A percentile compares a stretch with the other conserved stretches of the same genome.
phyloP scores from a whole-genome alignment of 35 echinoderm and acorn worm species.

The Chiridota heheva region DNA sequence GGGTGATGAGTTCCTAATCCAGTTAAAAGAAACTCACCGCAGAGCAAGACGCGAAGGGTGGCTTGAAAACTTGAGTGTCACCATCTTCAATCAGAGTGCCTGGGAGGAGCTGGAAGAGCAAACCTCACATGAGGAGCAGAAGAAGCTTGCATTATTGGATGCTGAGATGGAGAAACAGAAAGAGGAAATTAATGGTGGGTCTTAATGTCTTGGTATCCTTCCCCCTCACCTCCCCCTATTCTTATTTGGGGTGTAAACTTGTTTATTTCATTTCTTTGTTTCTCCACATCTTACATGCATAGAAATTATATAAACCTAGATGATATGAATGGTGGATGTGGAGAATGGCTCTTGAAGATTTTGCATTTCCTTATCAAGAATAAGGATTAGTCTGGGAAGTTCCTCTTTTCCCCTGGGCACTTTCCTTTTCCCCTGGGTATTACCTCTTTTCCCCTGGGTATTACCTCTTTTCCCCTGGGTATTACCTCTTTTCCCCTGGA shows the following conservation, averaged over 20 bases:
- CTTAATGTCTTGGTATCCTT: not conserved
- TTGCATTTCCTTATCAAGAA: too few species aligned
- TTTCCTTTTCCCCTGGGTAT: too few species aligned
- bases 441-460: too few species aligned
- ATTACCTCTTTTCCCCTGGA: too few species aligned
- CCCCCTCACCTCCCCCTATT: not conserved
- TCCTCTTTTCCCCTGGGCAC: too few species aligned
- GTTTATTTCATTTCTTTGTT: too few species aligned
- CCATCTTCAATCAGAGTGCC: slow-evolving; percentile 48
- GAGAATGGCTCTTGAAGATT: too few species aligned
- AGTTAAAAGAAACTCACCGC: slow-evolving; percentile 71
- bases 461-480: too few species aligned
- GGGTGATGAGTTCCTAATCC: slow-evolving; percentile 68
- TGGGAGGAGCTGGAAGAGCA: slow-evolving; percentile 45
- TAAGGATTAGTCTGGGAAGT: too few species aligned
- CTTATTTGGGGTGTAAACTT: not conserved
- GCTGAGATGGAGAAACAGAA: slow-evolving; percentile 56
- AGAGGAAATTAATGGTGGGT: slow-evolving; percentile 18
- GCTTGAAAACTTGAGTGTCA: slow-evolving; percentile 75
- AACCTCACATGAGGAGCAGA: slow-evolving; percentile 44
- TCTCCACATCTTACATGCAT: too few species aligned
- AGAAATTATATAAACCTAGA: too few species aligned
- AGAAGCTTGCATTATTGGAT: slow-evolving; percentile 49
- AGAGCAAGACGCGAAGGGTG: slow-evolving; percentile 73
- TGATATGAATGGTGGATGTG: too few species aligned